These are phyloP conservation scores for Pristiophorus japonicus DNA, from an alignment of 2,113 vertebrate genomes.

Conservation along the genomic window DNA sequence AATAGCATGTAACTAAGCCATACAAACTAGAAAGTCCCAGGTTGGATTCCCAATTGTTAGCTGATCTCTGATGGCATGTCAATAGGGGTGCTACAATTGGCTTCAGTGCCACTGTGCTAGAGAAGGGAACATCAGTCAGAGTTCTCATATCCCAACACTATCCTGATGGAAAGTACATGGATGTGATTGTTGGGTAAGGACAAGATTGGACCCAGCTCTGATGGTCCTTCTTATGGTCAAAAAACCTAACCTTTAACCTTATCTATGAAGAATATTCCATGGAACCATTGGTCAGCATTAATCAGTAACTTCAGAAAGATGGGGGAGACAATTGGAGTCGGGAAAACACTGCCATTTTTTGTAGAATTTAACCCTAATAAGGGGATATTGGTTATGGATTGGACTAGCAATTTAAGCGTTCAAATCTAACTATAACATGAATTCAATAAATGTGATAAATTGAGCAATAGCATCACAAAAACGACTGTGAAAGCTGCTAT, in stretches of 20 bases:
- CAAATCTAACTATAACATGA: background rate
- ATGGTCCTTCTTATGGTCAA: no score
- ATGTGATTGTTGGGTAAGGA: background rate
- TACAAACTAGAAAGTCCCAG: background rate
- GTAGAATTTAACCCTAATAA: background rate
- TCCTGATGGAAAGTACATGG: background rate
- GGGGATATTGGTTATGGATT: background rate
- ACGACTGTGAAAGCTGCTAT: background rate
- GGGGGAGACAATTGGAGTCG: background rate
- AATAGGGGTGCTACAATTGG: background rate
- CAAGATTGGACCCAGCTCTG: background rate
- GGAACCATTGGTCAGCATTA: background rate
- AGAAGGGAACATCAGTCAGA: background rate
- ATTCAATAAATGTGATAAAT: background rate
- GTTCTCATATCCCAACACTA: no score
- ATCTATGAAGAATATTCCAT: background rate
- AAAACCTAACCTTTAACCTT: no score
- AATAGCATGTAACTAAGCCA: background rate
- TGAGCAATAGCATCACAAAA: background rate
- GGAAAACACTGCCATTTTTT: background rate
- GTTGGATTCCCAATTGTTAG: background rate
- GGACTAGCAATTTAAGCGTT: background rate
- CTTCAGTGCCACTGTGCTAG: background rate
- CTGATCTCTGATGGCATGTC: background rate
- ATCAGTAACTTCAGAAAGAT: background rate